Evolutionary conservation across 2,888 invertebrate species (phyloP).

Genomic region (Rhingia campestris): DNA sequence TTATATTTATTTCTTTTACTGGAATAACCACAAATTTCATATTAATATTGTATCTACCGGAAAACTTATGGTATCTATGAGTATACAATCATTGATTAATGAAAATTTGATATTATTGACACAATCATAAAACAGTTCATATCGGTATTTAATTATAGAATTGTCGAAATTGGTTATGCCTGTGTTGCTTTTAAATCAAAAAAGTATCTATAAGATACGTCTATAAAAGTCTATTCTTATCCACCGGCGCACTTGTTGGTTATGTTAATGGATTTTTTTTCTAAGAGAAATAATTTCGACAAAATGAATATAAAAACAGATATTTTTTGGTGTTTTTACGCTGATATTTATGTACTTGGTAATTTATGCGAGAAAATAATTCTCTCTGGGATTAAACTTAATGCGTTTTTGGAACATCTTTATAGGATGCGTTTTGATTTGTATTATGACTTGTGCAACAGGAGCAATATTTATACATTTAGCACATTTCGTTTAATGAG

Average conservation of each 20-base stretch:
- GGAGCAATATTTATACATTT: background rate
- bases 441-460: constrained; percentile 1
- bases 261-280: constrained; percentile 16
- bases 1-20: no score
- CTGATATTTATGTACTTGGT: constrained; percentile 13
- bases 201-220: constrained; percentile 10
- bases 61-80: no score
- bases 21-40: no score
- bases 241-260: constrained; percentile 32
- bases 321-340: background rate
- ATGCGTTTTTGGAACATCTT: constrained; percentile 11
- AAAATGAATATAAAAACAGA: background rate
- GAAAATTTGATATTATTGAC: constrained; percentile 38
- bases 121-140: constrained; percentile 59
- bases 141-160: constrained; percentile 37
- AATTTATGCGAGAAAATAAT: constrained; percentile 36
- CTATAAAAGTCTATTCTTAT: constrained; percentile 27
- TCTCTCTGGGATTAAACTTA: constrained; percentile 28
- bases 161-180: background rate
- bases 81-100: background rate
- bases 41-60: no score
- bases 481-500: no score
- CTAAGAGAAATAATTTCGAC: background rate
- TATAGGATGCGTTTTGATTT: constrained; percentile 14
- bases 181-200: background rate